Evolutionary conservation across 2,113 vertebrate species (phyloP).

Genomic region (Bujurquina vittata): DNA sequence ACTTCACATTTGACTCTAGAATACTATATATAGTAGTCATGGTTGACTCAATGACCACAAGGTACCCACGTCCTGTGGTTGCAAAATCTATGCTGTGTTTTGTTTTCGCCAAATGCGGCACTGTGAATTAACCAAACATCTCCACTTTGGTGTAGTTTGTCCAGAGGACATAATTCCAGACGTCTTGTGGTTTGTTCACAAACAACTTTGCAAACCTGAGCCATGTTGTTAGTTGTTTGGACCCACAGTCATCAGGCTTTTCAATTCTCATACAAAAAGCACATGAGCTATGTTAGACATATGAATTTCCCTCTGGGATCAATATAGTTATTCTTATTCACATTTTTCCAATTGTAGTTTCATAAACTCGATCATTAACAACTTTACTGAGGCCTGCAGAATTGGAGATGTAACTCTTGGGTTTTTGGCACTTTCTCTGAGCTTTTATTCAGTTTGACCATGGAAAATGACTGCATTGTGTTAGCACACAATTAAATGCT

Average conservation of each 20-base stretch:
- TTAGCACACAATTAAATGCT: not conserved
- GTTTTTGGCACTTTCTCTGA: not conserved
- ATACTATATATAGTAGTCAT: not conserved
- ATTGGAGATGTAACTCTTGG: not conserved
- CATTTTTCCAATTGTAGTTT: fast-evolving
- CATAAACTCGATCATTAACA: not conserved
- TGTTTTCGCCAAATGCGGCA: not conserved
- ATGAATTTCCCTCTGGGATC: no score
- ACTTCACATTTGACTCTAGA: no score
- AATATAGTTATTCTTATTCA: no score
- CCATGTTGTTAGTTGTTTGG: not conserved
- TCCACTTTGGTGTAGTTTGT: not conserved
- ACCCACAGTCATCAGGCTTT: no score
- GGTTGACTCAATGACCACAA: not conserved
- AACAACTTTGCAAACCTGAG: not conserved
- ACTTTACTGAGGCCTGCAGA: not conserved
- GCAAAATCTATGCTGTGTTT: not conserved
- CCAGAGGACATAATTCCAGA: not conserved
- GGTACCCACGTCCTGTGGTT: not conserved
- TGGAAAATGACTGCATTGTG: not conserved
- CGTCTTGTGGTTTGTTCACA: not conserved
- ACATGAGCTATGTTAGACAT: no score
- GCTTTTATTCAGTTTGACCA: not conserved
- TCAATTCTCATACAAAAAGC: no score
- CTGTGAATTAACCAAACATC: not conserved